Evolutionary conservation across 2,888 invertebrate genomes (phyloP).

Genomic region (Podotricha telesiphe): DNA sequence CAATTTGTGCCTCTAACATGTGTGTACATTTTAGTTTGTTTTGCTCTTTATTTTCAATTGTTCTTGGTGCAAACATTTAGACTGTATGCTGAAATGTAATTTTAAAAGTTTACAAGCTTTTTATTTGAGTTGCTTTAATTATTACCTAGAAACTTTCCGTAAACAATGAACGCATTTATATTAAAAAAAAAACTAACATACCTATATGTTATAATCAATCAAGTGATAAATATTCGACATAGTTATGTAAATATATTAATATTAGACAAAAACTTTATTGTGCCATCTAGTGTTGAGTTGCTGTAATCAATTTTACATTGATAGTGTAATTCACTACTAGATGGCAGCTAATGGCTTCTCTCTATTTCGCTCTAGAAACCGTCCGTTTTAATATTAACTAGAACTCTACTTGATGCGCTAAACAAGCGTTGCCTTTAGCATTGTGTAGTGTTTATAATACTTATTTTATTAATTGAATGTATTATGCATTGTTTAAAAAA

Average conservation of each 20-base stretch:
- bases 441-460: too few species aligned
- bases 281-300: conserved; percentile 61
- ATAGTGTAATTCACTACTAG: conserved; percentile 48
- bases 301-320: conserved; percentile 48
- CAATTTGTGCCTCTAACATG: conserved; percentile 25
- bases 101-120: neutral
- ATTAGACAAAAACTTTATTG: neutral
- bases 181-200: too few species aligned
- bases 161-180: too few species aligned
- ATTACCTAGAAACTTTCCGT: too few species aligned
- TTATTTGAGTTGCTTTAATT: neutral
- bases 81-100: neutral
- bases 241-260: neutral
- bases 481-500: too few species aligned
- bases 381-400: too few species aligned
- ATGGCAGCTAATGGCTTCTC: conserved; percentile 47
- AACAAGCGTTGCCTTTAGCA: too few species aligned
- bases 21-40: conserved; percentile 8
- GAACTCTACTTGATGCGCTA: too few species aligned
- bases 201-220: too few species aligned
- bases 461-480: too few species aligned
- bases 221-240: neutral
- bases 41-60: neutral
- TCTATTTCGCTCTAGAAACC: too few species aligned
- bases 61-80: neutral